Percentiles rank a stretch among this genome's conserved stretches.
phyloP scores from a whole-genome alignment of 2,797 vertebrate genomes.

The Pelochelys cantorii region DNA sequence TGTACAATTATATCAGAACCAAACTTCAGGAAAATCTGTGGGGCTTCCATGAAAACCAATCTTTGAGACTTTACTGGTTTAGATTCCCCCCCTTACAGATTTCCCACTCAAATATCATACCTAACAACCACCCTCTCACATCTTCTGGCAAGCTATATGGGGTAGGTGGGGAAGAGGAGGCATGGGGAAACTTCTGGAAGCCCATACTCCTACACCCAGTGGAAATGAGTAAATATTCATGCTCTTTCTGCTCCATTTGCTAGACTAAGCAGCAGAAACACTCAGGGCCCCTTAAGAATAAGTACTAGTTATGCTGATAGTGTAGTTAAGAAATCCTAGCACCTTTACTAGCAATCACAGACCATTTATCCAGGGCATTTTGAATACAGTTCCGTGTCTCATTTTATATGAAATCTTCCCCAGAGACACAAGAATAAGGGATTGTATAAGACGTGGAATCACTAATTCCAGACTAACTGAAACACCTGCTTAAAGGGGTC shows the following conservation, averaged over 20 bases:
- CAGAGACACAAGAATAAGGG: constrained; percentile 6
- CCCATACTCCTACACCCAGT: background rate
- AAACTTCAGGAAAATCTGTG: background rate
- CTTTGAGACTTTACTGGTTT: background rate
- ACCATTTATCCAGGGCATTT: background rate
- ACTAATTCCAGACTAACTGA: background rate
- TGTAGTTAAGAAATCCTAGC: background rate
- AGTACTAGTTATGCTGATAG: background rate
- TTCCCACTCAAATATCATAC: background rate
- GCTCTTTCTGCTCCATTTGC: background rate
- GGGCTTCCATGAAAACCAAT: background rate
- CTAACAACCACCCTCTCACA: accelerated
- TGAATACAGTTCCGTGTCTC: constrained; percentile 2
- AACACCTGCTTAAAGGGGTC: background rate
- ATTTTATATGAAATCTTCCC: background rate
- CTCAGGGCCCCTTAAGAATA: background rate
- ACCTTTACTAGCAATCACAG: background rate
- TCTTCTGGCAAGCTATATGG: accelerated
- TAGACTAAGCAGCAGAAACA: background rate
- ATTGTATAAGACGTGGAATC: constrained; percentile 1
- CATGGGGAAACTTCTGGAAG: background rate
- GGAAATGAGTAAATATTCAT: background rate
- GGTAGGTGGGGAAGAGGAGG: background rate
- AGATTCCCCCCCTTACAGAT: background rate
- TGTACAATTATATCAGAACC: background rate